Percentiles rank a stretch among this genome's conserved stretches.
Evolutionary conservation across 2,113 vertebrate genomes (phyloP).

Genomic region (Alces alces): DNA sequence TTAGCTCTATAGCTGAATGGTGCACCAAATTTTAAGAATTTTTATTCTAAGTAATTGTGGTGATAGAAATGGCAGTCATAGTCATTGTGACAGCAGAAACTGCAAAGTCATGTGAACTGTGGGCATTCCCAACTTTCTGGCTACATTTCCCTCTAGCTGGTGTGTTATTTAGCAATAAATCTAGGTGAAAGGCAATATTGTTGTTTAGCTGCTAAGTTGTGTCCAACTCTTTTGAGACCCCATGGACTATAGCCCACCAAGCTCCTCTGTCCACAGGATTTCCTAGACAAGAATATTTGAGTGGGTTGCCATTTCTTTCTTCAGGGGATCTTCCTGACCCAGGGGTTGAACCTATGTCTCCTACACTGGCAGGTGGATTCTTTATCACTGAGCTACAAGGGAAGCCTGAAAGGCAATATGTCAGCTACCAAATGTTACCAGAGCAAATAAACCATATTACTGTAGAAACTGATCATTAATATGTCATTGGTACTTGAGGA

Average conservation of each 20-base stretch:
- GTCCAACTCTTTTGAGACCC: neutral
- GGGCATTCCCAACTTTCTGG: conserved; percentile 33
- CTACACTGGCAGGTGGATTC: neutral
- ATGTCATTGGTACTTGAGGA: neutral
- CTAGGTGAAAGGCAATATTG: neutral
- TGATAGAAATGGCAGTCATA: conserved; percentile 29
- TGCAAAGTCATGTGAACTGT: conserved; percentile 14
- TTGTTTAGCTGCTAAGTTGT: neutral
- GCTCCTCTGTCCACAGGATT: neutral
- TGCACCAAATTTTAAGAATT: conserved; percentile 13
- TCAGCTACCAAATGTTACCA: neutral
- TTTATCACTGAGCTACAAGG: neutral
- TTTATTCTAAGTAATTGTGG: conserved; percentile 47
- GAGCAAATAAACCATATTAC: neutral
- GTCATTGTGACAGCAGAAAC: conserved; percentile 44
- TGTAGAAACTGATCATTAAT: neutral
- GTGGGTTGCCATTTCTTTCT: neutral
- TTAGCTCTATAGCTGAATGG: conserved; percentile 50
- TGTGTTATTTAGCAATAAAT: conserved; percentile 50
- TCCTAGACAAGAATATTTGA: neutral
- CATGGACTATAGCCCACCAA: neutral
- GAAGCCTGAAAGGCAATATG: neutral
- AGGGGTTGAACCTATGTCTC: neutral
- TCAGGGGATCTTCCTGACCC: neutral
- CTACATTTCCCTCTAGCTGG: conserved; percentile 45